Percentiles rank a stretch among this genome's conserved stretches.
Conservation (phyloP, 64 coral and sea anemone species). For the Porites australiensis region DNA sequence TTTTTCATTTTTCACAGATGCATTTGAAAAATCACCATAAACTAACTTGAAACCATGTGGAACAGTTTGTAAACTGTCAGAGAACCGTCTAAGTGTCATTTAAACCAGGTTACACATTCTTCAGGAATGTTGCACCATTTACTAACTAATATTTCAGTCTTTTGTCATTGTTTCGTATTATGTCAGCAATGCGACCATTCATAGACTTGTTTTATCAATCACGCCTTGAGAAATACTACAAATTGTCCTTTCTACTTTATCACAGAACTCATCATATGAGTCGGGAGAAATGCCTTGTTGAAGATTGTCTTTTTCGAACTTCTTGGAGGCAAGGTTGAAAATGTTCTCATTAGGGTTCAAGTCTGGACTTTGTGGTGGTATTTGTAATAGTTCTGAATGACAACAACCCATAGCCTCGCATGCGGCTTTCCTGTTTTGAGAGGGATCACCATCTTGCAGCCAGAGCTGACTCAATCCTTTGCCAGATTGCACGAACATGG, state of each 20-base stretch:
- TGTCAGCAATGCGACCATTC: no score
- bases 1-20: no score
- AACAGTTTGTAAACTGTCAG: no score
- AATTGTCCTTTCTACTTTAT: conserved; percentile 11
- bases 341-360: conserved; percentile 73
- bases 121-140: no score
- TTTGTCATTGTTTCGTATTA: no score
- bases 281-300: conserved; percentile 44
- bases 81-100: no score
- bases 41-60: no score
- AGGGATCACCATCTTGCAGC: conserved; percentile 70
- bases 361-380: conserved; percentile 65
- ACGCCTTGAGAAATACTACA: no score
- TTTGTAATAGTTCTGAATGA: conserved; percentile 15
- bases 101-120: no score
- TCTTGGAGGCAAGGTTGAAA: conserved; percentile 55
- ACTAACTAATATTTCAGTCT: no score
- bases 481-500: not conserved
- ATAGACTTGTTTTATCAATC: not conserved
- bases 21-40: no score
- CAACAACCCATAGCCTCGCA: not conserved
- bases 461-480: conserved; percentile 17
- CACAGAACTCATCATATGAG: conserved; percentile 53
- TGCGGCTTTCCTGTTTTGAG: conserved; percentile 50
- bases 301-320: conserved; percentile 63